phyloP scores from a whole-genome alignment of 23 tunicate genomes.

The Trididemnum nubilum region DNA sequence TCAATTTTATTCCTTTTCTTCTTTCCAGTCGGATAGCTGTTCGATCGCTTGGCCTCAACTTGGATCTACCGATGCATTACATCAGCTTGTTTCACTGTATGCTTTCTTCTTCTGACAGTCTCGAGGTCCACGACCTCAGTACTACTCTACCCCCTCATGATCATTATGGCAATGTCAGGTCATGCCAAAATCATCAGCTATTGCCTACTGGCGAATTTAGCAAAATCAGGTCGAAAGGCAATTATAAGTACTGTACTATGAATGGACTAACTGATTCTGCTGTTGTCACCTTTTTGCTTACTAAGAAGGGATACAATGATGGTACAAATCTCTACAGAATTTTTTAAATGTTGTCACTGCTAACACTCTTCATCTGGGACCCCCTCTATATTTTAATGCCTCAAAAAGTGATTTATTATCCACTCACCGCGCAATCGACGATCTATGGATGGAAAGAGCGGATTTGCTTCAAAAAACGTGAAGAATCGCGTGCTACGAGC shows the following conservation, averaged over 20 bases:
- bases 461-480: background rate
- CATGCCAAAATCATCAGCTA: constrained; percentile 15
- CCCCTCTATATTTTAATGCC: constrained; percentile 37
- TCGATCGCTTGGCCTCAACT: constrained; percentile 25
- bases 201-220: constrained; percentile 26
- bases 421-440: background rate
- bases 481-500: background rate
- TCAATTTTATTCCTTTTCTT: background rate
- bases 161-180: constrained; percentile 4
- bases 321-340: constrained; percentile 3
- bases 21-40: constrained; percentile 10
- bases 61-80: constrained; percentile 23
- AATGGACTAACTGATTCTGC: constrained; percentile 34
- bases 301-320: background rate
- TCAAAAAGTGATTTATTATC: background rate
- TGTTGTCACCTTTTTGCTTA: constrained; percentile 18
- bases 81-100: background rate
- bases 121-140: background rate
- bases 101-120: background rate
- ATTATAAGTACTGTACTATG: background rate
- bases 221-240: background rate
- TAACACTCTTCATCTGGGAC: background rate
- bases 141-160: constrained; percentile 28
- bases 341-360: background rate
- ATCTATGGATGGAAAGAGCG: constrained; percentile 22